Evolutionary conservation across 1,140 invertebrate genomes (phyloP).

Genomic region (Drosophila ficusphila): DNA sequence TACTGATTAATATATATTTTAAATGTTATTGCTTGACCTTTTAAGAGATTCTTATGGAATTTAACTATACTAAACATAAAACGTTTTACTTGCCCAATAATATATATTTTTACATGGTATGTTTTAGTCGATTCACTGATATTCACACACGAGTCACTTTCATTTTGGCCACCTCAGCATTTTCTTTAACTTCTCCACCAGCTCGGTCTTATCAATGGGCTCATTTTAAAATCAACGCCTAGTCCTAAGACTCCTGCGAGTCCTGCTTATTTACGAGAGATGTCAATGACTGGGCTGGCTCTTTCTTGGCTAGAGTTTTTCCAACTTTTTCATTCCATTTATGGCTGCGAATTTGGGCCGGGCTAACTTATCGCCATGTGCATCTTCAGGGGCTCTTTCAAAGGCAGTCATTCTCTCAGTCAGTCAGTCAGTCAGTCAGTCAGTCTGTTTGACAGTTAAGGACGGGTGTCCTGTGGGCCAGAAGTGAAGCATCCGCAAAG

Average conservation of each 20-base stretch:
- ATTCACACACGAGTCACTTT: neutral
- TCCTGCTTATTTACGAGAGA: conserved; percentile 66
- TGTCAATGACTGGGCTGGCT: conserved; percentile 46
- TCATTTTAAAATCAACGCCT: conserved; percentile 80
- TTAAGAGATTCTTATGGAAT: no score
- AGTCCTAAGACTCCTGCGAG: conserved; percentile 36
- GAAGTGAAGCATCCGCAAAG: conserved; percentile 50
- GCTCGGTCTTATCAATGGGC: conserved; percentile 69
- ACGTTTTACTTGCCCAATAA: no score
- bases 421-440: conserved; percentile 29
- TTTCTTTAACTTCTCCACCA: conserved; percentile 37
- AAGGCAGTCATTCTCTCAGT: conserved; percentile 16
- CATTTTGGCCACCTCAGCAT: conserved; percentile 68
- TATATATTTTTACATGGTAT: neutral
- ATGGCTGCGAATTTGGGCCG: conserved; percentile 65
- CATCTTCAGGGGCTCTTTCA: conserved; percentile 50
- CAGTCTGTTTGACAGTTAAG: neutral
- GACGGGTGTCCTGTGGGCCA: conserved; percentile 3
- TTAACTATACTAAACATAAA: no score
- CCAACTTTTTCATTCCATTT: conserved; percentile 76
- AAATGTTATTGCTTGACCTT: no score
- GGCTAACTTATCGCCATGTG: conserved; percentile 62
- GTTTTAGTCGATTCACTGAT: neutral
- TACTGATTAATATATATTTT: no score
- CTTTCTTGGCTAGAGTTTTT: conserved; percentile 12